Evolutionary conservation across 2,113 vertebrate genomes (phyloP).

Genomic region (Platichthys stellatus): DNA sequence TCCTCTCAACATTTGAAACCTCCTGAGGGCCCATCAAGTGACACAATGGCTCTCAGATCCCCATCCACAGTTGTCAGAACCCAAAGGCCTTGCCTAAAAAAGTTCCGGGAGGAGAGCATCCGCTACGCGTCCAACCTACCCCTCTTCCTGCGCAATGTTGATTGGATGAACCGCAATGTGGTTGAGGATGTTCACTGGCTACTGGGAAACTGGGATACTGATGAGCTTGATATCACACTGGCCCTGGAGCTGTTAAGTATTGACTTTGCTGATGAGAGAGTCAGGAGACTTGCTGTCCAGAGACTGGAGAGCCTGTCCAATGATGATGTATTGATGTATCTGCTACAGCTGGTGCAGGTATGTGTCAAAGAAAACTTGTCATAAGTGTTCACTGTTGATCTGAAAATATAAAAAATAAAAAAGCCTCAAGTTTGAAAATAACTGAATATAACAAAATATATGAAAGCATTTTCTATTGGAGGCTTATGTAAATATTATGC

Average conservation of each 20-base stretch:
- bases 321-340: conserved; percentile 81
- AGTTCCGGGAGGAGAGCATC: conserved; percentile 72
- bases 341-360: conserved; percentile 86
- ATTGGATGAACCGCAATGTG: conserved; percentile 75
- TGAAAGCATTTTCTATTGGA: too few relatives aligned
- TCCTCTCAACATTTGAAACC: not conserved
- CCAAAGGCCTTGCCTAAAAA: conserved; percentile 43
- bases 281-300: conserved; percentile 79
- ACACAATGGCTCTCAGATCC: not conserved
- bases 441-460: too few relatives aligned
- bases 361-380: not conserved
- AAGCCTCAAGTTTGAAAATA: too few relatives aligned
- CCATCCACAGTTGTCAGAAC: not conserved
- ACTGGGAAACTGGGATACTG: conserved; percentile 72
- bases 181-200: conserved; percentile 83
- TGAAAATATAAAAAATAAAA: not conserved
- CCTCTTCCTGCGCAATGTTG: conserved; percentile 74
- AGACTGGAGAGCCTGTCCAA: conserved; percentile 80
- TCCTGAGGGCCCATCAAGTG: not conserved
- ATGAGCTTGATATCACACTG: conserved; percentile 77
- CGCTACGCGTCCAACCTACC: conserved; percentile 77
- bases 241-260: conserved; percentile 83
- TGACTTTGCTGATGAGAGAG: conserved; percentile 78
- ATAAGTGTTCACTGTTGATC: not conserved
- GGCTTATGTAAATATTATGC: too few relatives aligned